phyloP scores from a whole-genome alignment of 2,113 vertebrate species.

The Corynorhinus townsendii region DNA sequence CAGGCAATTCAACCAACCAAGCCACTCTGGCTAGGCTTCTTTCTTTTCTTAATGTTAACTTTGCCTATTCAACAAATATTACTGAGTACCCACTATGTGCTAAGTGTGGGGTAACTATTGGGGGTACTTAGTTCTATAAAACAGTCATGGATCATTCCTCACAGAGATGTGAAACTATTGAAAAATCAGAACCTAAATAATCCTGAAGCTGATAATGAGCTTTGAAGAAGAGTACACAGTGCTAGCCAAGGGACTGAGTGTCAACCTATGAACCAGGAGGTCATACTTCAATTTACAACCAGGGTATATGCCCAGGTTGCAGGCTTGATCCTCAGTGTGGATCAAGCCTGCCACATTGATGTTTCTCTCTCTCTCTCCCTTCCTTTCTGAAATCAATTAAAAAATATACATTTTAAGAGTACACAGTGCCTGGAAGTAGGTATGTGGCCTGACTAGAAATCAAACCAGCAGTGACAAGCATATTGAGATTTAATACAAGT shows the following conservation, averaged over 20 bases:
- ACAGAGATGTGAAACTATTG: neutral
- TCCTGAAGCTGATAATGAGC: neutral
- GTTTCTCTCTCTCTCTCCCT: no score
- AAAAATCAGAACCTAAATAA: neutral
- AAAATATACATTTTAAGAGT: no score
- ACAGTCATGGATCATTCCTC: neutral
- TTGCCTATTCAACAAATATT: neutral
- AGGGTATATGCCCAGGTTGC: no score
- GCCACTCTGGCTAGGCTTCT: neutral
- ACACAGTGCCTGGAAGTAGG: neutral
- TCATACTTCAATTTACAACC: no score
- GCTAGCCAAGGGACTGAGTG: no score
- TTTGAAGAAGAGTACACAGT: neutral
- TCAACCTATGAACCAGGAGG: no score
- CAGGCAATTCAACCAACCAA: no score
- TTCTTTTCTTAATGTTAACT: neutral
- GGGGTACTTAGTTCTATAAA: neutral
- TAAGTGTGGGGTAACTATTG: neutral
- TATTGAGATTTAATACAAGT: neutral
- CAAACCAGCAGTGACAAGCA: neutral
- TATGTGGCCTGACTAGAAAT: neutral
- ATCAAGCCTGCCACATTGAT: no score
- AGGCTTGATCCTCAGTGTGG: no score
- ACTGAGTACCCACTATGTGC: neutral
- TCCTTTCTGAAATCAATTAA: no score